Evolutionary conservation across 1,140 invertebrate genomes (phyloP).

Genomic region (Hermetia illucens): DNA sequence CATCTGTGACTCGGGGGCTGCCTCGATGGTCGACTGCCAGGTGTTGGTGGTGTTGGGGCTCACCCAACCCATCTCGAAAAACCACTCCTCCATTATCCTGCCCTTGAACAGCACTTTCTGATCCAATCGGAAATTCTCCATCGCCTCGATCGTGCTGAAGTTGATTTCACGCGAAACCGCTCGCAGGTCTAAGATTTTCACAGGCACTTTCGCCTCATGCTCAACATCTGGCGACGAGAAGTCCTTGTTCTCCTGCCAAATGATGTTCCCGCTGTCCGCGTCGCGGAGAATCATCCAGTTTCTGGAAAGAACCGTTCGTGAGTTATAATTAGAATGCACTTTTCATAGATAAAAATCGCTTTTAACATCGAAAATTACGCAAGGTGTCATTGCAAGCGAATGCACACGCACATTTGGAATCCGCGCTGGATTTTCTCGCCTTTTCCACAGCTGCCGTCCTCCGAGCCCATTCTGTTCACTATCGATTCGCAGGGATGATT

Average conservation of each 20-base stretch:
- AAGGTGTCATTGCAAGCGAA: neutral
- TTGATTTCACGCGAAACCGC: constrained; percentile 96
- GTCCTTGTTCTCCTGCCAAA: constrained; percentile 97
- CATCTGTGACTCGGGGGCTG: constrained; percentile 98
- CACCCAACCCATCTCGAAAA: constrained; percentile 98
- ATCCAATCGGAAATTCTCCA: constrained; percentile 94
- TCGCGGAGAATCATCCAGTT: constrained; percentile 98
- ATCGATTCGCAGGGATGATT: no score
- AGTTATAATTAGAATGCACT: neutral
- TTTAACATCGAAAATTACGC: neutral
- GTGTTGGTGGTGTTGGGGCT: constrained; percentile 98
- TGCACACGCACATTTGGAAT: constrained; percentile 17
- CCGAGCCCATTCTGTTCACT: constrained; percentile 24
- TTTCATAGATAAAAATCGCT: neutral
- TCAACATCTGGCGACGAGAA: constrained; percentile 81
- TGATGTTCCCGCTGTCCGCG: constrained; percentile 86
- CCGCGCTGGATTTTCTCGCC: constrained; percentile 27
- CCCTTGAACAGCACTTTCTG: constrained; percentile 80
- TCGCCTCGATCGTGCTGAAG: constrained; percentile 90
- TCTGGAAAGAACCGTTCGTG: constrained; percentile 33
- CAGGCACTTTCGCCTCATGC: constrained; percentile 93
- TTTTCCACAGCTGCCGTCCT: constrained; percentile 19
- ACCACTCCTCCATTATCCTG: constrained; percentile 88
- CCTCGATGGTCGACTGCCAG: constrained; percentile 97
- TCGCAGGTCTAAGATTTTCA: constrained; percentile 88